Conservation (phyloP, 2,888 invertebrate species). For the Eurytoma californica region DNA sequence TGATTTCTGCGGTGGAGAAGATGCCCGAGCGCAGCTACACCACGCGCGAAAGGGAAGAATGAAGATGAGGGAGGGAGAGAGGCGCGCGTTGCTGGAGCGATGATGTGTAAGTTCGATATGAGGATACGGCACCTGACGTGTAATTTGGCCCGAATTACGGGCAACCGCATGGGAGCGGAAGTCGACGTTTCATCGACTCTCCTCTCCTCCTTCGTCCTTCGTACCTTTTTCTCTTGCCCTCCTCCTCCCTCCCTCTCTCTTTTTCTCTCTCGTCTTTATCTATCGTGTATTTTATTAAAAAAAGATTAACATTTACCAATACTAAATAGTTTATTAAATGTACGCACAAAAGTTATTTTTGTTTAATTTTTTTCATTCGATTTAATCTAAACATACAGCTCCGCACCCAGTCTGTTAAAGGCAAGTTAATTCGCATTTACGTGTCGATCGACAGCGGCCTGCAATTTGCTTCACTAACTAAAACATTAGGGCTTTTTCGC, state of each 20-base stretch:
- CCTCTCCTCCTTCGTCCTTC: conserved; percentile 27
- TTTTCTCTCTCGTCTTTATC: conserved; percentile 19
- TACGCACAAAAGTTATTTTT: no score
- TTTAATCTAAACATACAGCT: no score
- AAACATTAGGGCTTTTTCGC: conserved; percentile 25
- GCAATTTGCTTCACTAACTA: conserved; percentile 17
- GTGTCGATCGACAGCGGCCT: not conserved
- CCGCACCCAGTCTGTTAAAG: no score
- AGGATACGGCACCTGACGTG: conserved; percentile 64
- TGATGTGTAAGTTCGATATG: conserved; percentile 59
- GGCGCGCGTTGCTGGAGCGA: conserved; percentile 38
- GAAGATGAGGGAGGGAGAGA: conserved; percentile 17
- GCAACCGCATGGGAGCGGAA: conserved; percentile 67
- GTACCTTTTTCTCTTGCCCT: conserved; percentile 40
- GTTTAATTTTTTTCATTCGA: no score
- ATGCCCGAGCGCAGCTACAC: not conserved
- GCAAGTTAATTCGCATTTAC: not conserved
- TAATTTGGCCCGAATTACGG: conserved; percentile 65
- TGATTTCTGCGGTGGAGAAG: conserved; percentile 34
- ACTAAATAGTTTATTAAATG: no score
- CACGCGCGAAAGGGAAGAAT: not conserved
- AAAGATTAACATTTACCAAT: no score
- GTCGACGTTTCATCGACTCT: conserved; percentile 60
- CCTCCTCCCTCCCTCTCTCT: conserved; percentile 39
- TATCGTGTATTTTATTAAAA: no score